Evolutionary conservation across 2,797 vertebrate species (phyloP), one percentile per base, ranked within the genome.

Genomic region (Oryzias sinensis): DNA sequence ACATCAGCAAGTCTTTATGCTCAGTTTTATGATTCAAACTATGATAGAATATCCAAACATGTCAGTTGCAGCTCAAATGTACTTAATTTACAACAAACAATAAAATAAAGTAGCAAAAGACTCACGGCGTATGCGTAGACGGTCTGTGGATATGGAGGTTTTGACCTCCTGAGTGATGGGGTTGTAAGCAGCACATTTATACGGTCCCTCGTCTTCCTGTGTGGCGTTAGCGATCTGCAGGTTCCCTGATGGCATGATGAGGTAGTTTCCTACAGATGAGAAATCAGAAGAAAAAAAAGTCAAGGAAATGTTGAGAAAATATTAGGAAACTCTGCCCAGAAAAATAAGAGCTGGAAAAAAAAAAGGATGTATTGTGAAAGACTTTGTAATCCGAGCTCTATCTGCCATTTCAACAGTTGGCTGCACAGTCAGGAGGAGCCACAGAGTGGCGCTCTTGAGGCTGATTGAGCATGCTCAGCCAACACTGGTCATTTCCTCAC

Each of bases 191-290:
- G 97, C 97, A 56, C 96, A 99, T 77, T 95, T 96, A 4, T 99
- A 99, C 5, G 93, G 94, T 0, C 97, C 97, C 80, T 98, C 96
- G 0, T 99, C 97, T 3, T 98, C 95, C 69, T 84, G 93, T 15
- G 96, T 98, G 59, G 97, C 97, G 0, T 98, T 99, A 81, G 96
- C 94, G 0, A 99, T 99, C 88, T 99, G 97, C 62, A 99, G 93
- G 87, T 98, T 99, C 67, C 97, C 97, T 0, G 97, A 99, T 0
- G 97, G 97, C 97, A 99, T 98, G 87, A 99, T 98, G 90, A 99
- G 93, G 87, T 99, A 99, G 90, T 99, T 97, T 52, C 94, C 97
- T 99, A 82, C 3, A 37, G 33, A 11, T 37, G 8, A 37, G 33
- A 37, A 11, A 8, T 37, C 13, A 37, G 29, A 11, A 11, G 20